Evolutionary conservation across 2,888 invertebrate species (phyloP).

Genomic region (Notocelia uddmanniana): DNA sequence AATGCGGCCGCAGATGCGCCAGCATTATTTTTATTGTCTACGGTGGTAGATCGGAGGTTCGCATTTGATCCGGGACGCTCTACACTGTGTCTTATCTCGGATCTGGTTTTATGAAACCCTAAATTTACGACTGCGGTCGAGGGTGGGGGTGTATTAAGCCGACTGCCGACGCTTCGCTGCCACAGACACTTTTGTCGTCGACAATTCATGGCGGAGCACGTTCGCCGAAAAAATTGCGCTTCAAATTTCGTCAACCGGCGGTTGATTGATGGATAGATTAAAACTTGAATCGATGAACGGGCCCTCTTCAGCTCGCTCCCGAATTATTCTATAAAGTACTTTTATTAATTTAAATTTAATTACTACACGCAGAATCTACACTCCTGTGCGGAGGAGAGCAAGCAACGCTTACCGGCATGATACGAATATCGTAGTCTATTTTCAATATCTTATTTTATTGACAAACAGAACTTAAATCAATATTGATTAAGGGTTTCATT

Average conservation of each 20-base stretch:
- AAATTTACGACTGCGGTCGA: slow-evolving; percentile 85
- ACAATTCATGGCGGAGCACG: slow-evolving; percentile 82
- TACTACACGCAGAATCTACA: background rate
- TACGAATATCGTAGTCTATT: background rate
- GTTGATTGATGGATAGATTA: slow-evolving; percentile 72
- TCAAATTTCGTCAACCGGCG: slow-evolving; percentile 70
- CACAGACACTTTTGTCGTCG: slow-evolving; percentile 83
- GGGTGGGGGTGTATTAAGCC: slow-evolving; percentile 82
- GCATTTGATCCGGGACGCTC: slow-evolving; percentile 84
- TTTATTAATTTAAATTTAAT: background rate
- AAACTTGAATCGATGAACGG: slow-evolving; percentile 54
- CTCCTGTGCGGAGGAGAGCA: background rate
- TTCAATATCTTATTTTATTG: slow-evolving; percentile 17
- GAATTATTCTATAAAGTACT: background rate
- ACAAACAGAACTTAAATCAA: slow-evolving; percentile 34
- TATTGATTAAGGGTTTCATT: slow-evolving; percentile 40
- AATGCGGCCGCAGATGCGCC: slow-evolving; percentile 82
- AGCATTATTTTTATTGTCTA: slow-evolving; percentile 83
- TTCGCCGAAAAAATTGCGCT: slow-evolving; percentile 80
- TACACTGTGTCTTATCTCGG: slow-evolving; percentile 85
- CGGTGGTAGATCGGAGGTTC: slow-evolving; percentile 72
- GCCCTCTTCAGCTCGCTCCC: background rate
- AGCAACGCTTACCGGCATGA: too few relatives aligned
- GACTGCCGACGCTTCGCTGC: slow-evolving; percentile 76
- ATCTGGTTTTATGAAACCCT: slow-evolving; percentile 87